Evolutionary conservation across 1,140 invertebrate species (phyloP), one percentile per base, ranked within the genome.

Genomic region (Pogonomyrmex californicus): DNA sequence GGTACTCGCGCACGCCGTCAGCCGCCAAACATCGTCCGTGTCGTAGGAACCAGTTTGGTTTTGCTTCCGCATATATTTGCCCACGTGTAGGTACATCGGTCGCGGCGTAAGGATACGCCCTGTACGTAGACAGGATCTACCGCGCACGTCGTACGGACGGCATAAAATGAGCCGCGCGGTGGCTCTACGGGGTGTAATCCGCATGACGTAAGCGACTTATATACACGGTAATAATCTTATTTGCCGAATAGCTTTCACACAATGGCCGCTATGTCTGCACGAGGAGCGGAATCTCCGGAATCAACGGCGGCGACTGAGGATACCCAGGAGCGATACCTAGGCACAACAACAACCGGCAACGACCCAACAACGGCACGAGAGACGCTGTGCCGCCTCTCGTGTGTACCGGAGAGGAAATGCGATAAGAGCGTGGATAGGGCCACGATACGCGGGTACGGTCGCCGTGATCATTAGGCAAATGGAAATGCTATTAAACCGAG

Each of bases 381-480:
- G 87, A 47, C 54, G 63, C 23, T 23, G 66, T 58, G 54, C 30
- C 76, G 73, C 41, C 54, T 82, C 85, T 87, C 91, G 91, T 94
- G 94, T 94, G 91, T 93, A 95, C 89, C 93, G 86, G 91, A 95
- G 94, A 94, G 94, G 94, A 95, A 95, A 94, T 73, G 92, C 94
- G 94, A 95, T 95, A 95, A 95, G 93, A 44, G 85, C 66, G 62
- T 70, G 78, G 82, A 87, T 82, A 89, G 90, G 90, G 63, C 79
- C 83, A 83, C 90, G 92, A 93, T 92, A 93, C 86, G 81, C 82
- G 78, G 62, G 77, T 87, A 87, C 78, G 83, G 75, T 90, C 76
- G 86, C 87, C 90, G 81, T 88, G 91, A 94, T 95, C 94, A 94
- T 94, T 94, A 95, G 92, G 93, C 92, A 93, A 95, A 93, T 94